Evolutionary conservation across 2,888 invertebrate genomes (phyloP), one percentile per base, ranked within the genome.

Genomic region (Germaria angustata): DNA sequence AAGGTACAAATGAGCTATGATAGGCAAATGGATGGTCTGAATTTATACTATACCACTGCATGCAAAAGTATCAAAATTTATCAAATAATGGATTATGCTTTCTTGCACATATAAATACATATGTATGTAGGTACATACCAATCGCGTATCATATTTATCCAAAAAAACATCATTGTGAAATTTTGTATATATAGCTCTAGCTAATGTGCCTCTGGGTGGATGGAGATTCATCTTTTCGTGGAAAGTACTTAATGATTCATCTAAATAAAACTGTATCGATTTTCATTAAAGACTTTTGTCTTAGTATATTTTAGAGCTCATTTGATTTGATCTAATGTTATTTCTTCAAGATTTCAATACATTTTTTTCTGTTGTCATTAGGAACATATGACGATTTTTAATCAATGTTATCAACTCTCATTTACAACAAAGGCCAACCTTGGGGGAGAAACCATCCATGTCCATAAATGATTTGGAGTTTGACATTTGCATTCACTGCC

Each of bases 81-180:
- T n/a, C 15, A 59, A 24, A 59, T 34, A 51, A 2, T 32, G 4
- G 15, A 32, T 32, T 32, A 17, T n/a, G 15, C 15, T 3, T 36
- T n/a, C n/a, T n/a, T n/a, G n/a, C n/a, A n/a, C n/a, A n/a, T n/a
- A n/a, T n/a, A n/a, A n/a, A n/a, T n/a, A n/a, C n/a, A 39, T 8
- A 1, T 59, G 20, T 49, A 61, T 9, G n/a, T 2, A 76, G 32
- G n/a, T 41, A 76, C 82, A 85, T 88, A 91, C 91, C 87, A 88
- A 85, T 84, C 87, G 87, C 32, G 89, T 91, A 85, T 91, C 91
- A 81, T 90, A 89, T 80, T 89, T 89, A 66, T 91, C 91, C 66
- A 91, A 85, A 84, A 88, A 89, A 79, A 89, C 88, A 81, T 91
- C 91, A 85, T 91, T 91, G 79, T 91, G 90, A 36, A 90, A 90